These are phyloP conservation scores for Eristalis arbustorum DNA, from an alignment of 2,888 invertebrate species.

Conservation along the genomic window DNA sequence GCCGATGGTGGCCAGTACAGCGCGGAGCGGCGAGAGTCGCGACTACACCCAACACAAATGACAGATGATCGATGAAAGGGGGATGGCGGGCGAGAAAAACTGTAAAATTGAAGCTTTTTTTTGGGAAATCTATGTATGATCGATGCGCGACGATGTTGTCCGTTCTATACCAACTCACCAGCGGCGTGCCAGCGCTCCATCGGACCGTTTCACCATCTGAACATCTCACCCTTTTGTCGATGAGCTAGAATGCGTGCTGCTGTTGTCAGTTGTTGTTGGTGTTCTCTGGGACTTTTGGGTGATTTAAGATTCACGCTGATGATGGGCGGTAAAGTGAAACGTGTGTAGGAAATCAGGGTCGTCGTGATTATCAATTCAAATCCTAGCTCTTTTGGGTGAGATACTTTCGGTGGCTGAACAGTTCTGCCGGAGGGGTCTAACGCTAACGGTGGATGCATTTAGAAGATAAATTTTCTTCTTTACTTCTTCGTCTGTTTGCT, in stretches of 20 bases:
- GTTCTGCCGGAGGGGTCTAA: slow-evolving; percentile 17
- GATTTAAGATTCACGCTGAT: slow-evolving; percentile 59
- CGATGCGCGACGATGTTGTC: slow-evolving; percentile 9
- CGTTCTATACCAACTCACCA: neutral
- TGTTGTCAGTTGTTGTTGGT: slow-evolving; percentile 1
- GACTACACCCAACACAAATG: slow-evolving; percentile 16
- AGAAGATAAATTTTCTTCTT: slow-evolving; percentile 32
- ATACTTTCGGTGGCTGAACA: slow-evolving; percentile 47
- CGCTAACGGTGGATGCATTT: slow-evolving; percentile 53
- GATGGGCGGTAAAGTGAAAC: slow-evolving; percentile 58
- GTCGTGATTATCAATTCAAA: slow-evolving; percentile 63
- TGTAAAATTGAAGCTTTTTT: slow-evolving; percentile 47
- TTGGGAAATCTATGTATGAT: slow-evolving; percentile 38
- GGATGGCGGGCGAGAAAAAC: slow-evolving; percentile 20
- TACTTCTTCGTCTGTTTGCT: neutral
- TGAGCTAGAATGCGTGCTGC: slow-evolving; percentile 26
- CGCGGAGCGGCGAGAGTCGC: neutral
- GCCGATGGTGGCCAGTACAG: no score
- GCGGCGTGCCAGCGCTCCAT: neutral
- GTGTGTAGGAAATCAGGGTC: slow-evolving; percentile 61
- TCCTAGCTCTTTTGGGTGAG: slow-evolving; percentile 51
- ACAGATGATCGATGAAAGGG: slow-evolving; percentile 40
- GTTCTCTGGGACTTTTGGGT: neutral
- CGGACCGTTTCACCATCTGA: neutral
- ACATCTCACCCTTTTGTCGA: neutral